Evolutionary conservation across 2,797 vertebrate species (phyloP).

Genomic region (Ispidina lecontei): DNA sequence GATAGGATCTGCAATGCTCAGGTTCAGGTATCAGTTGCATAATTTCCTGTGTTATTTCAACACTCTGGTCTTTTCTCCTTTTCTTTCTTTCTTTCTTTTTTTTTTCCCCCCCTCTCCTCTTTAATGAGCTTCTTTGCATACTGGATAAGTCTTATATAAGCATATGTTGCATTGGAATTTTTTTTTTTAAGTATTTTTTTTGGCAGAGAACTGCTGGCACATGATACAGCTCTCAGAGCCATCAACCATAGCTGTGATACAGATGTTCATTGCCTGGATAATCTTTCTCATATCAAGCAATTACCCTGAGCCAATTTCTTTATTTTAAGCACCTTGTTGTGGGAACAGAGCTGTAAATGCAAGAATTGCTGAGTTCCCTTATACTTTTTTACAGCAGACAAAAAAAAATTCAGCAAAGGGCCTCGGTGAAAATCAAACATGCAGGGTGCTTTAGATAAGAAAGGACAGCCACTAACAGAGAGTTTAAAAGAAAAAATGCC

Average conservation of each 20-base stretch:
- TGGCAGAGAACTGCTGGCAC: slow-evolving; percentile 61
- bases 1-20: slow-evolving; percentile 26
- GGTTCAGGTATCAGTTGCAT: slow-evolving; percentile 63
- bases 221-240: slow-evolving; percentile 51
- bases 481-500: neutral
- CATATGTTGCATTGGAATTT: slow-evolving; percentile 38
- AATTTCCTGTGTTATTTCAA: slow-evolving; percentile 68
- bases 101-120: neutral
- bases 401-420: neutral
- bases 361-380: slow-evolving; percentile 14
- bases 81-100: rapidly evolving
- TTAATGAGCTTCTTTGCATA: slow-evolving; percentile 24
- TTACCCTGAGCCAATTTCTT: slow-evolving; percentile 58
- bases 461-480: neutral
- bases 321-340: slow-evolving; percentile 73
- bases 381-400: neutral
- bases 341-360: slow-evolving; percentile 49
- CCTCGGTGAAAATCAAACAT: slow-evolving; percentile 33
- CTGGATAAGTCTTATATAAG: slow-evolving; percentile 45
- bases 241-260: slow-evolving; percentile 67
- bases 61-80: neutral
- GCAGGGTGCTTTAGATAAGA: slow-evolving; percentile 37
- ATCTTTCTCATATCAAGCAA: slow-evolving; percentile 69
- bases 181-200: slow-evolving; percentile 49
- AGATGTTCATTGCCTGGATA: slow-evolving; percentile 69